phyloP scores from a whole-genome alignment of 2,113 vertebrate genomes.

The Nothoprocta perdicaria region DNA sequence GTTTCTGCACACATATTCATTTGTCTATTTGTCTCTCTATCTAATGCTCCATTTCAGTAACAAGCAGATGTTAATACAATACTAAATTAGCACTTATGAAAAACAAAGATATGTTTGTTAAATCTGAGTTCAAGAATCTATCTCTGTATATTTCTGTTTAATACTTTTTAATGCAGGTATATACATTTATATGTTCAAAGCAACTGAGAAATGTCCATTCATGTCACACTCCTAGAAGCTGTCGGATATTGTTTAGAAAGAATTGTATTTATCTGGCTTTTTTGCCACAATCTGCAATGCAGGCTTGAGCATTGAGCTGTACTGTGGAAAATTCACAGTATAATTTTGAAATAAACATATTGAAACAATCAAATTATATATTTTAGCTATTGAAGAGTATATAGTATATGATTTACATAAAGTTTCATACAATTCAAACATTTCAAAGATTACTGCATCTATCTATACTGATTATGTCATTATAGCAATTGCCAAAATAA shows the following conservation, averaged over 20 bases:
- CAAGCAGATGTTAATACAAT: background rate
- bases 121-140: background rate
- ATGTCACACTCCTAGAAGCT: background rate
- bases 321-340: background rate
- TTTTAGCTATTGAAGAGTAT: background rate
- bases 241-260: background rate
- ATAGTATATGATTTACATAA: slow-evolving; percentile 28
- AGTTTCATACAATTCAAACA: slow-evolving; percentile 51
- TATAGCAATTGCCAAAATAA: slow-evolving; percentile 55
- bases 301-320: background rate
- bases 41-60: background rate
- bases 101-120: background rate
- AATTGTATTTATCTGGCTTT: background rate
- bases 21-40: rapidly evolving
- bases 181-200: background rate
- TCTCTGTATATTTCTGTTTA: background rate
- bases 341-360: background rate
- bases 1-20: background rate
- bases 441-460: slow-evolving; percentile 44
- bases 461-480: slow-evolving; percentile 67
- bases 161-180: background rate
- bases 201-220: background rate
- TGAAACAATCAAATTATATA: background rate
- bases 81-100: background rate
- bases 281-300: background rate